Evolutionary conservation across 2,888 invertebrate species (phyloP), one percentile per base, ranked within the genome.

Genomic region (Trissoscelio sp.): DNA sequence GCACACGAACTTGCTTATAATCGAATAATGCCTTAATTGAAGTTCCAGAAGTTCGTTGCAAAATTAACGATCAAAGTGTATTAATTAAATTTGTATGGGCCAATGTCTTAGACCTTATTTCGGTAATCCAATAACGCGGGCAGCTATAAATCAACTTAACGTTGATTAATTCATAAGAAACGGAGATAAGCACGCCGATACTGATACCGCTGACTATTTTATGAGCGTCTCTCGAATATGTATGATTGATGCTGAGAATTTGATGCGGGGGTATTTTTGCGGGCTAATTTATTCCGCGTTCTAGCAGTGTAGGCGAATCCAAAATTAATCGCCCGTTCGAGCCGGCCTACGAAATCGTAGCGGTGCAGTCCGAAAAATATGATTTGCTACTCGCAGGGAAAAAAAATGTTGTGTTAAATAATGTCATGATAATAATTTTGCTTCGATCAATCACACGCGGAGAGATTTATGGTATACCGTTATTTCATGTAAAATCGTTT

Each of bases 151-250:
- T 80, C 80, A 80, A 74, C 62, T 74, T 64, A 24, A 37, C 62
- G 58, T 69, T 80, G 64, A 80, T 80, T 80, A 80, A 80, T 80
- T 80, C 74, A 74, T 80, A 80, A 74, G 74, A 74, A 80, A 57
- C 62, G 80, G 42, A 80, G 80, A 74, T 73, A 73, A 73, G 62
- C 57, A 34, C 44, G 55, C 46, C 69, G 51, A 66, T 55, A 62
- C 73, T 62, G 74, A 69, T 72, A 69, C 69, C 57, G 37, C 34
- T 74, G 74, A 79, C 62, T 79, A 79, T 79, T 79, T 79, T 42
- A 74, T 69, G 74, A 74, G 12, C 53, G 55, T 64, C 62, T 60
- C 72, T 57, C 46, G 66, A 22, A 34, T 44, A 39, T 55, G 51
- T 69, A 74, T 69, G 79, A 79, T 79, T 79, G 79, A 73, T 79